Percentiles rank a stretch among this genome's conserved stretches.
phyloP scores from a whole-genome alignment of 2,113 vertebrate genomes.

The Pimephales promelas region DNA sequence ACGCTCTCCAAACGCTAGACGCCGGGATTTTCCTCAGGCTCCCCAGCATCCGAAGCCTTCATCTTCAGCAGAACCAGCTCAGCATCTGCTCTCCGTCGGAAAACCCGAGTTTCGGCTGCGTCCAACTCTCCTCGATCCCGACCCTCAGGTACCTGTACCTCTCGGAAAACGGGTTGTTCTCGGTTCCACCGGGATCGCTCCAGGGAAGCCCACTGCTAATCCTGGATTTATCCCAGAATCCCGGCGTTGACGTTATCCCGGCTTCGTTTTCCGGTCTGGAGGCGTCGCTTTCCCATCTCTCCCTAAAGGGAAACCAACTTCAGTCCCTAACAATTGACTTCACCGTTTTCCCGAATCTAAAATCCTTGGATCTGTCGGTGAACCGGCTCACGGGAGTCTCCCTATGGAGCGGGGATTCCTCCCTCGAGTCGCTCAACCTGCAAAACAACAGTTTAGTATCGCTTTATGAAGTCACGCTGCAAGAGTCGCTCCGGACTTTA shows the following conservation, averaged over 20 bases:
- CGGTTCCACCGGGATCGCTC: slow-evolving; percentile 76
- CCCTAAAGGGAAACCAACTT: slow-evolving; percentile 82
- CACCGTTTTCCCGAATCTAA: slow-evolving; percentile 80
- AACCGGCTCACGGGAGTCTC: slow-evolving; percentile 85
- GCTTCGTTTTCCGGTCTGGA: slow-evolving; percentile 84
- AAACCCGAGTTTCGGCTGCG: slow-evolving; percentile 68
- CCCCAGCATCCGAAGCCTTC: slow-evolving; percentile 75
- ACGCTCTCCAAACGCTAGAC: slow-evolving; percentile 74
- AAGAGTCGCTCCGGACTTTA: slow-evolving; percentile 83
- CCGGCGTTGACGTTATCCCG: slow-evolving; percentile 76
- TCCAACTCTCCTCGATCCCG: slow-evolving; percentile 75
- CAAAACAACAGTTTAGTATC: slow-evolving; percentile 87
- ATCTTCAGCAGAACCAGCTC: slow-evolving; percentile 84
- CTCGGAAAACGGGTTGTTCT: slow-evolving; percentile 77
- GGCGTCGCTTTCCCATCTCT: slow-evolving; percentile 80
- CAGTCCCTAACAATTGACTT: slow-evolving; percentile 77
- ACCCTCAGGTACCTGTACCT: slow-evolving; percentile 80
- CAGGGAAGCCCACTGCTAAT: slow-evolving; percentile 75
- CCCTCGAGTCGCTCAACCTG: slow-evolving; percentile 87
- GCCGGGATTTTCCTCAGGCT: slow-evolving; percentile 78
- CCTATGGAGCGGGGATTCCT: slow-evolving; percentile 75
- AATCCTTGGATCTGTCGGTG: slow-evolving; percentile 83
- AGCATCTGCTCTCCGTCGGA: slow-evolving; percentile 68
- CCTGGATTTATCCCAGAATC: slow-evolving; percentile 87
- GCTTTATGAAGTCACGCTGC: slow-evolving; percentile 71